Evolutionary conservation across 2,888 invertebrate species (phyloP), one percentile per base, ranked within the genome.

Genomic region (Synanthedon andrenaeformis): DNA sequence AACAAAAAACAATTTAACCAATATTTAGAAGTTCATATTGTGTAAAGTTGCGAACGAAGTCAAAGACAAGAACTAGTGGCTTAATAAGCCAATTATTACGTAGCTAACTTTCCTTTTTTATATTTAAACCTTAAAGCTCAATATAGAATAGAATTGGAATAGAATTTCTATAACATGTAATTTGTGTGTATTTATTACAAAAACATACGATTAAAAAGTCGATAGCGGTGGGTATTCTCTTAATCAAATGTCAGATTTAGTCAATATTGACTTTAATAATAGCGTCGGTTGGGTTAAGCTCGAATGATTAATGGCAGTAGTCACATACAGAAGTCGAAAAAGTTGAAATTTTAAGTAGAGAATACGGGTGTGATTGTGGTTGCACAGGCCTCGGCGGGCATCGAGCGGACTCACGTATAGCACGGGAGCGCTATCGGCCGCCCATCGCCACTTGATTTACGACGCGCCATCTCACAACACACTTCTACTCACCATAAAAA

Each of bases 211-310:
- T 70, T 71, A 71, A 62, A 69, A 65, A 69, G 57, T 64, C 65
- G 71, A 72, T 69, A 69, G 69, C 65, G 17, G 12, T 12, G 49
- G 23, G 49, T 49, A 45, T 45, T 77, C 80, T 35, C 79, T 85
- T 81, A 83, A 82, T 84, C 82, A 82, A 82, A 82, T 62, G 84
- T 86, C 84, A 70, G 86, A 85, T 85, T 83, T 83, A 74, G 79
- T 76, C 71, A 81, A 78, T 73, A 81, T 82, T 80, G 73, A 67
- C 70, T 79, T 72, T 82, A 83, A 82, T 82, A 76, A 82, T 79
- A 78, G 76, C 70, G 71, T 72, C 74, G 69, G 71, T 68, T 62
- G 72, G 69, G 74, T 69, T 84, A 83, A 85, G 77, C 79, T 72
- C 57, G 56, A 61, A 65, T 84, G 82, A 86, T 83, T 79, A 79